Evolutionary conservation across 2,113 vertebrate genomes (phyloP), one percentile per base, ranked within the genome.

Genomic region (Arvicanthis niloticus): DNA sequence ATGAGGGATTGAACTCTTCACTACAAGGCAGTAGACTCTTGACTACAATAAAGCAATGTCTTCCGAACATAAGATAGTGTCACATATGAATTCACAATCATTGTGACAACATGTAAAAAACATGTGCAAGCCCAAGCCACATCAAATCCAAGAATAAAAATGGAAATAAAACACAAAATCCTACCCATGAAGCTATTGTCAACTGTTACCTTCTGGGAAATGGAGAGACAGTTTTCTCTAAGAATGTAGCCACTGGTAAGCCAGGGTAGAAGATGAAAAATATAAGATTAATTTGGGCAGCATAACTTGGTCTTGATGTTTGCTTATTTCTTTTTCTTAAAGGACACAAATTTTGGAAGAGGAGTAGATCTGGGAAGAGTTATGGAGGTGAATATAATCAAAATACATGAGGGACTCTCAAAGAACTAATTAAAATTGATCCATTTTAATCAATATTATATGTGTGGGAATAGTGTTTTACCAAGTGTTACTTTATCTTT

Each of bases 391-490:
- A 60, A 60, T 84, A 60, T 29, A 17, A 60, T 17, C n/a, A 84
- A 84, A 60, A 84, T 1, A 29, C 13, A 42, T 42, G 60, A 29
- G n/a, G 56, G 10, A 60, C 56, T 84, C 56, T 42, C 56, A 60
- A 60, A 82, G 12, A 84, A 84, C n/a, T 84, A 84, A 82, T 40
- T 58, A 31, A 48, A 91, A 89, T 22, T 80, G 3, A 80, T n/a
- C 34, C 16, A 86, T 80, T 81, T 92, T 75, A 89, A 70, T 77
- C 68, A 13, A 51, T 94, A 81, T 62, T 48, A 78, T 29, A 96
- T 89, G 53, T 95, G 73, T 89, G 56, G 75, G 12, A 29, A 65
- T 21, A 85, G 16, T 58, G 26, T 65, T 95, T 16, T 42, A 88
- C 3, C 34, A n/a, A 16, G 3, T 29, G 89, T 70, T 85, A 19